Percentiles rank a stretch among this genome's conserved stretches.
These are phyloP conservation scores for Lordiphosa collinella DNA, from an alignment of 1,140 invertebrate genomes.

Conservation along the genomic window DNA sequence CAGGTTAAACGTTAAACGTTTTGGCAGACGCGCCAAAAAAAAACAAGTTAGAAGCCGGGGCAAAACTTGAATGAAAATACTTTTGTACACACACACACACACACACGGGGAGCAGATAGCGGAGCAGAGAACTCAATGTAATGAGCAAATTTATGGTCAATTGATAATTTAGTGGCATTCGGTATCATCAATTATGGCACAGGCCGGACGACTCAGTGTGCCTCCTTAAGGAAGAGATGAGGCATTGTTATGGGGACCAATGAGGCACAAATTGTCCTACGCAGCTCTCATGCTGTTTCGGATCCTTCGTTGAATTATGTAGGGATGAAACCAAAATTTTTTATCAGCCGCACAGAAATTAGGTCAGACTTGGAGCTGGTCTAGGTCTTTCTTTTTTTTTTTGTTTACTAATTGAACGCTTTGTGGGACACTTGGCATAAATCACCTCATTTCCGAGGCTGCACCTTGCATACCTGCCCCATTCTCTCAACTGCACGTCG, in stretches of 20 bases:
- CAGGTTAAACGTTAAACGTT: slow-evolving; percentile 58
- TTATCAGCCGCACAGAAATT: slow-evolving; percentile 50
- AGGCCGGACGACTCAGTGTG: not conserved
- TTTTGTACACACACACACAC: slow-evolving; percentile 5
- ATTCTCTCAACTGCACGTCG: slow-evolving; percentile 43
- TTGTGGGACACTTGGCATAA: slow-evolving; percentile 77
- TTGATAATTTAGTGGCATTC: slow-evolving; percentile 80
- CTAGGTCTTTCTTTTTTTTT: slow-evolving; percentile 37
- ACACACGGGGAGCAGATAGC: slow-evolving; percentile 1
- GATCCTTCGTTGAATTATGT: no score
- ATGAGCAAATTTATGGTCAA: slow-evolving; percentile 80
- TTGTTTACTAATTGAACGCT: slow-evolving; percentile 79
- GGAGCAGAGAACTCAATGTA: slow-evolving; percentile 55
- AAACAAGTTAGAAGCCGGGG: slow-evolving; percentile 7
- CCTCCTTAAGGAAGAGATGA: slow-evolving; percentile 62
- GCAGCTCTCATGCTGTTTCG: slow-evolving; percentile 25
- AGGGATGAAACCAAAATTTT: slow-evolving; percentile 13
- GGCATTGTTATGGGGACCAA: slow-evolving; percentile 76
- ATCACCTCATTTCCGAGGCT: slow-evolving; percentile 64
- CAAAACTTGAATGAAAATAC: slow-evolving; percentile 60
- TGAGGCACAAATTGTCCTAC: slow-evolving; percentile 79
- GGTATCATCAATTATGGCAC: slow-evolving; percentile 78
- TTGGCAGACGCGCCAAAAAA: slow-evolving; percentile 37
- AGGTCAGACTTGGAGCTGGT: slow-evolving; percentile 35
- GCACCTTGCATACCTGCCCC: slow-evolving; percentile 59